These are phyloP conservation scores for Xyrauchen texanus DNA, from an alignment of 2,113 vertebrate genomes.

Conservation along the genomic window DNA sequence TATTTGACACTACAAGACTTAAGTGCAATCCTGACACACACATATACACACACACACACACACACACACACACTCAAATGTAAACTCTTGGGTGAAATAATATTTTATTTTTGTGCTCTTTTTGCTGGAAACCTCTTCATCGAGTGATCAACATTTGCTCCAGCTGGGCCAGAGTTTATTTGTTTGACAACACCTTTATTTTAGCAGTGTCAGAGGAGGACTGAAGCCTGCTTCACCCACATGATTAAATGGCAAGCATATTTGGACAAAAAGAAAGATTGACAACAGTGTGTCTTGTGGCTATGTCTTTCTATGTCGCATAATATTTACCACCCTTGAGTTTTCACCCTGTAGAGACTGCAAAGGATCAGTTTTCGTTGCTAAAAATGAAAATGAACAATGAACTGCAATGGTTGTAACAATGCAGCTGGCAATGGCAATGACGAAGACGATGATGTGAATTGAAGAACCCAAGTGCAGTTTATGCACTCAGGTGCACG, in stretches of 20 bases:
- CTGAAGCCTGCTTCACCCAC: conserved; percentile 29
- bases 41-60: no score
- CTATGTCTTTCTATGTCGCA: background rate
- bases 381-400: no score
- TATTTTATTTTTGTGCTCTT: background rate
- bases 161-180: conserved; percentile 43
- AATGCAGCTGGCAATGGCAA: no score
- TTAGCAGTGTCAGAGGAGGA: conserved; percentile 44
- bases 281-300: background rate
- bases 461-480: no score
- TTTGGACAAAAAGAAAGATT: conserved; percentile 32
- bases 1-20: no score
- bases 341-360: no score
- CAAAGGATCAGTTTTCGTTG: no score
- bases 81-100: background rate
- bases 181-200: conserved; percentile 53
- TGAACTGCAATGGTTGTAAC: no score
- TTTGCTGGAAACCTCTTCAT: conserved; percentile 12
- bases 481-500: no score
- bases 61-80: background rate
- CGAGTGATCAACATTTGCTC: conserved; percentile 41
- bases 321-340: background rate
- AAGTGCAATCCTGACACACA: background rate
- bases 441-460: no score
- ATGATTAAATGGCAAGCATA: conserved; percentile 48